Percentiles rank a stretch among this genome's conserved stretches.
phyloP scores from a whole-genome alignment of 1,140 invertebrate genomes.

The Zaprionus camerounensis region DNA sequence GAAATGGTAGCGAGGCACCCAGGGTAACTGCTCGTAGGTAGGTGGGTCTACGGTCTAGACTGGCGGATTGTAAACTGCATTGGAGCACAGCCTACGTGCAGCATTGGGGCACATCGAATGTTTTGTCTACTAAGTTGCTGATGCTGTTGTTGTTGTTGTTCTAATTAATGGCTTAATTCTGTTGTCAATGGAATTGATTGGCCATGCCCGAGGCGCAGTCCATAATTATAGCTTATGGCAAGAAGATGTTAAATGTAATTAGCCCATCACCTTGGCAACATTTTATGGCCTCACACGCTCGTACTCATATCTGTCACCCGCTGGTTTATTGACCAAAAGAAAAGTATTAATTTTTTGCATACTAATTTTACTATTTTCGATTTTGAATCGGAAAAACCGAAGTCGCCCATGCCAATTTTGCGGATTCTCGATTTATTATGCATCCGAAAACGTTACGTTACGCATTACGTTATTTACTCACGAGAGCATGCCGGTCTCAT shows the following conservation, averaged over 20 bases:
- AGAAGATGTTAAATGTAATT: constrained; percentile 29
- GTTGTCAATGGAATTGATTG: constrained; percentile 33
- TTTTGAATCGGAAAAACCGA: background rate
- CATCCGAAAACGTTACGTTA: background rate
- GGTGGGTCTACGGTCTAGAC: constrained; percentile 1
- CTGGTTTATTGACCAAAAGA: constrained; percentile 2
- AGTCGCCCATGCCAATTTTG: background rate
- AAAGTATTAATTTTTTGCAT: background rate
- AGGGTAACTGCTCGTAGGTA: constrained; percentile 11
- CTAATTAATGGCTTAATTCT: constrained; percentile 69
- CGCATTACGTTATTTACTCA: constrained; percentile 32
- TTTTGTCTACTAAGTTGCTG: constrained; percentile 12
- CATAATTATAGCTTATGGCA: constrained; percentile 21
- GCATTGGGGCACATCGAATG: constrained; percentile 53
- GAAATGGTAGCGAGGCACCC: constrained; percentile 13
- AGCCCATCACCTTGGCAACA: constrained; percentile 12
- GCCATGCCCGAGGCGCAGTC: constrained; percentile 21
- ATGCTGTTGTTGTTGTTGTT: constrained; percentile 38
- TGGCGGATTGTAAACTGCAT: constrained; percentile 69
- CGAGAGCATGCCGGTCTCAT: constrained; percentile 29
- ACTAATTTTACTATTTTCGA: background rate
- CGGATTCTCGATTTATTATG: background rate
- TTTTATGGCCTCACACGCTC: constrained; percentile 12
- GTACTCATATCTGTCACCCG: constrained; percentile 5
- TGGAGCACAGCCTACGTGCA: constrained; percentile 67